Conservation (phyloP, 2,113 vertebrate genomes). For the Mustela nigripes region DNA sequence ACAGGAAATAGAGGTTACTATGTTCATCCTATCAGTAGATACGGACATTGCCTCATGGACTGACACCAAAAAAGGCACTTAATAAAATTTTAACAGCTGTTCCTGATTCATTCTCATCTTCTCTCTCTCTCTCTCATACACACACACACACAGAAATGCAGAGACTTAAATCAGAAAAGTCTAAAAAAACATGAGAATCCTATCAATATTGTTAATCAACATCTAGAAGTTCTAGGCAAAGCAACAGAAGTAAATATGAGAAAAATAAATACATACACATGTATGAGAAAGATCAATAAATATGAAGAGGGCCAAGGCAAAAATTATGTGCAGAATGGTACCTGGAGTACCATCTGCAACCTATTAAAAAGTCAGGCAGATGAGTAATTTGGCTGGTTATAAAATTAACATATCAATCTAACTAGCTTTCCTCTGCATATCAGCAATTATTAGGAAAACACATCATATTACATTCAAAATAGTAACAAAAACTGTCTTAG, state of each 20-base stretch:
- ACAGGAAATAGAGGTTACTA: not conserved
- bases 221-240: not conserved
- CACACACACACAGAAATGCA: not conserved
- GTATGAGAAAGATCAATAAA: not conserved
- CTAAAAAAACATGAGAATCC: not conserved
- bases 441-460: not conserved
- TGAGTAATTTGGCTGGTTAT: not conserved
- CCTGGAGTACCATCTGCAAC: not conserved
- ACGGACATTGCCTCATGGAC: not conserved
- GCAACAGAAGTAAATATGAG: not conserved
- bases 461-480: not conserved
- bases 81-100: not conserved
- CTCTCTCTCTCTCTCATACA: not conserved
- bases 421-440: not conserved
- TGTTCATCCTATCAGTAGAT: not conserved
- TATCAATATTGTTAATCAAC: not conserved
- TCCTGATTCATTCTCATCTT: slow-evolving; percentile 14
- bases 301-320: not conserved
- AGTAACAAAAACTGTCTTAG: not conserved
- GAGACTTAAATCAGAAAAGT: not conserved
- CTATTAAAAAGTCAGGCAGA: not conserved
- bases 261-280: not conserved
- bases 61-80: not conserved
- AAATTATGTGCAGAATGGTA: not conserved
- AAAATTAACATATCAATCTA: not conserved